Conservation (phyloP, 1,140 invertebrate genomes). For the Goniozus legneri region DNA sequence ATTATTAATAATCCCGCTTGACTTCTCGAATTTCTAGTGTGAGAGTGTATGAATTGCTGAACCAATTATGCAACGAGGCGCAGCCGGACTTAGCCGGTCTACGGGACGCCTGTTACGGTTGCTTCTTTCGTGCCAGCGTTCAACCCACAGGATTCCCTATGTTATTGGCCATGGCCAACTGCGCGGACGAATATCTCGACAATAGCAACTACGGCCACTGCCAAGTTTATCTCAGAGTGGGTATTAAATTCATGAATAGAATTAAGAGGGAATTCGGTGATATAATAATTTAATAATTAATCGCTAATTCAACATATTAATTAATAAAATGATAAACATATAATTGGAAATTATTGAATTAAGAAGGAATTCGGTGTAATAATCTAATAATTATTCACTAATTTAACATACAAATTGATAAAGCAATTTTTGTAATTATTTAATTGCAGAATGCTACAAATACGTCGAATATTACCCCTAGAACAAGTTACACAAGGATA, state of each 20-base stretch:
- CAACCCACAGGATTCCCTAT: slow-evolving; percentile 32
- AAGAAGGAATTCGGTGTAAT: slow-evolving; percentile 1
- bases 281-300: too few species aligned
- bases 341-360: not conserved
- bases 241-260: slow-evolving; percentile 7
- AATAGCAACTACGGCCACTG: slow-evolving; percentile 37
- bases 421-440: slow-evolving; percentile 1
- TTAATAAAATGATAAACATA: not conserved
- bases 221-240: slow-evolving; percentile 33
- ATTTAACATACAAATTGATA: too few species aligned
- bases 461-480: slow-evolving; percentile 1
- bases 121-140: slow-evolving; percentile 35
- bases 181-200: slow-evolving; percentile 35
- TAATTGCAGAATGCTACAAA: slow-evolving; percentile 34
- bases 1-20: slow-evolving; percentile 5
- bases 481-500: slow-evolving; percentile 22
- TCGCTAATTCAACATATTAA: too few species aligned
- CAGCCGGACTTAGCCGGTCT: slow-evolving; percentile 22
- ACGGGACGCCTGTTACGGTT: slow-evolving; percentile 43
- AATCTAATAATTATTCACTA: too few species aligned
- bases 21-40: slow-evolving; percentile 32
- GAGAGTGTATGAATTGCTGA: slow-evolving; percentile 34
- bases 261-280: too few species aligned
- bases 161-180: slow-evolving; percentile 31
- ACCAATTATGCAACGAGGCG: slow-evolving; percentile 40